A percentile compares a stretch with the other conserved stretches of the same genome.
Evolutionary conservation across 2,888 invertebrate genomes (phyloP).

Genomic region (Lithophane leautieri): DNA sequence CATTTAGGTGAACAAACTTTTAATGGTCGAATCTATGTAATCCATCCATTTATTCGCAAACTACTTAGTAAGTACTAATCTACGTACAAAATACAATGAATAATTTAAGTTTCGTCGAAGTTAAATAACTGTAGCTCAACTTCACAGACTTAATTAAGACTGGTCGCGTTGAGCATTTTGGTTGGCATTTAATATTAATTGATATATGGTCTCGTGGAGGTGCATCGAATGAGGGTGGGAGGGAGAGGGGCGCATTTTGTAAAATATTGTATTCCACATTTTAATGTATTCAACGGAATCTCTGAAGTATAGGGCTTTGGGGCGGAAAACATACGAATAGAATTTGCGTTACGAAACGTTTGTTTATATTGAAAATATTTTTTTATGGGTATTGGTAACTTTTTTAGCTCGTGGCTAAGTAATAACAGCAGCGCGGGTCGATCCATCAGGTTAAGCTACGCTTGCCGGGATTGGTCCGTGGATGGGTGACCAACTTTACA

Average conservation of each 20-base stretch:
- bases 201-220: constrained; percentile 7
- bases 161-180: constrained; percentile 36
- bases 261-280: constrained; percentile 31
- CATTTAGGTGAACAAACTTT: constrained; percentile 50
- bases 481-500: too few species aligned
- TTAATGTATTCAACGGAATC: constrained; percentile 45
- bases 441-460: too few species aligned
- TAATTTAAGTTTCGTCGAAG: constrained; percentile 55
- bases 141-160: constrained; percentile 43
- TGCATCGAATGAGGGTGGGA: constrained; percentile 32
- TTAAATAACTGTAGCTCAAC: constrained; percentile 38
- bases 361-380: background rate
- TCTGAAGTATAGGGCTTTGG: constrained; percentile 25
- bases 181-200: constrained; percentile 47
- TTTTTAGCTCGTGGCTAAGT: too few species aligned
- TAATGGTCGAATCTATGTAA: constrained; percentile 56
- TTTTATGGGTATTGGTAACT: too few species aligned
- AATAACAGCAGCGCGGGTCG: too few species aligned
- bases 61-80: constrained; percentile 58
- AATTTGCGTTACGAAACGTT: constrained; percentile 17
- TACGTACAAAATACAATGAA: constrained; percentile 55
- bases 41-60: constrained; percentile 54
- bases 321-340: constrained; percentile 12
- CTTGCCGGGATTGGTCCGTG: too few species aligned
- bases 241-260: background rate